phyloP scores from a whole-genome alignment of 2,797 vertebrate species.

The Danio jaintianensis region DNA sequence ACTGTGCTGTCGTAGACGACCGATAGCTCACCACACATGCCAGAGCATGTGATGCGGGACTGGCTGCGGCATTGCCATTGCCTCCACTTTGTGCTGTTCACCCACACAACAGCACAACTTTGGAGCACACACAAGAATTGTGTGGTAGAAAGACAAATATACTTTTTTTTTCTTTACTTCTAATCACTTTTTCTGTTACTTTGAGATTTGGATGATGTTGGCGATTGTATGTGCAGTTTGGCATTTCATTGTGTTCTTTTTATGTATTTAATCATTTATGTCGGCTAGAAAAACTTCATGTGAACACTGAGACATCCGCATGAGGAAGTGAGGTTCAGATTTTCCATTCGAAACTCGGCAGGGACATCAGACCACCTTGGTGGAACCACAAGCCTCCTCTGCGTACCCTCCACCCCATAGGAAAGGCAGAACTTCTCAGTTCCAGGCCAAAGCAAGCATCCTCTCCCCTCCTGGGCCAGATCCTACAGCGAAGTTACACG shows the following conservation, averaged over 20 bases:
- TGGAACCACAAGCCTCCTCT: conserved; percentile 57
- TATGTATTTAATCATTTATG: neutral
- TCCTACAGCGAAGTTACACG: conserved; percentile 44
- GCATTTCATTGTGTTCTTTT: neutral
- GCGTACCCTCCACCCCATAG: conserved; percentile 50
- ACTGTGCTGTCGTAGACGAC: neutral
- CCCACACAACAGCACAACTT: neutral
- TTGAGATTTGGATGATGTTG: neutral
- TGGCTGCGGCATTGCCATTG: conserved; percentile 9
- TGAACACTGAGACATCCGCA: conserved; percentile 25
- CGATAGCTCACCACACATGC: conserved; percentile 16
- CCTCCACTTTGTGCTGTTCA: conserved; percentile 24
- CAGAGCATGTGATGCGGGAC: conserved; percentile 22
- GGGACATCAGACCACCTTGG: conserved; percentile 62
- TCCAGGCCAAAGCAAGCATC: conserved; percentile 63
- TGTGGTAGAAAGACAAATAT: neutral
- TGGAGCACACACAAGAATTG: neutral
- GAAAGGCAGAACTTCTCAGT: conserved; percentile 62
- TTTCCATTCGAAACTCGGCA: conserved; percentile 55
- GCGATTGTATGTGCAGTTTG: neutral
- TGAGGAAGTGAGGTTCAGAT: conserved; percentile 42
- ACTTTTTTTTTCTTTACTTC: neutral
- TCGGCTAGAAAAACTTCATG: neutral
- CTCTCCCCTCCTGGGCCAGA: conserved; percentile 55
- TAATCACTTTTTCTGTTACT: neutral